Evolutionary conservation across 1,140 invertebrate genomes (phyloP).

Genomic region (Paraescarpia echinospica): DNA sequence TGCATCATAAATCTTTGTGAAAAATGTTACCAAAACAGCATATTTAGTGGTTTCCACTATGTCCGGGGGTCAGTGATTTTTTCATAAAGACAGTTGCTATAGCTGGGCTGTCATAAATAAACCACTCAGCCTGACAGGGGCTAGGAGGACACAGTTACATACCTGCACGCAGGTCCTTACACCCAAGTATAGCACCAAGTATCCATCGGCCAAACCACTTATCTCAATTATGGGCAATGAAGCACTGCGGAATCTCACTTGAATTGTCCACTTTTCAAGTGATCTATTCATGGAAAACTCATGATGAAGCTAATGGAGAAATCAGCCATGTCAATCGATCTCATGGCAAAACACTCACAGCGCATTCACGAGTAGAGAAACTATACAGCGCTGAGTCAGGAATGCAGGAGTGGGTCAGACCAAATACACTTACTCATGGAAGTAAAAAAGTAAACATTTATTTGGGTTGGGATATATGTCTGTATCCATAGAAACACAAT

Average conservation of each 20-base stretch:
- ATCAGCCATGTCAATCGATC: neutral
- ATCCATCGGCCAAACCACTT: neutral
- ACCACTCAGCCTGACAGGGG: neutral
- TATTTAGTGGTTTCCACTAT: neutral
- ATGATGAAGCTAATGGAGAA: neutral
- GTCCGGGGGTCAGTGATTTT: neutral
- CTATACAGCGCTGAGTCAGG: neutral
- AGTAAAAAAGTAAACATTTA: neutral
- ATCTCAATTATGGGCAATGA: neutral
- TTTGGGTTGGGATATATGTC: neutral
- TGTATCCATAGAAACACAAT: neutral
- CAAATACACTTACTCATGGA: neutral
- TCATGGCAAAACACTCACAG: neutral
- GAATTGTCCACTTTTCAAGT: neutral
- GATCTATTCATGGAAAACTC: neutral
- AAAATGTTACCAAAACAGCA: neutral
- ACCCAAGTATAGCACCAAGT: neutral
- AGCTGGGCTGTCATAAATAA: neutral
- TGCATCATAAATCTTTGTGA: neutral
- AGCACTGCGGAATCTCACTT: neutral
- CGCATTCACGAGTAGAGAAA: neutral
- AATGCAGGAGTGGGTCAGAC: neutral
- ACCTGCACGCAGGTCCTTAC: neutral
- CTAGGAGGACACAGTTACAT: neutral
- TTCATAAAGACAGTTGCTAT: too few species aligned